Conservation (phyloP, 1,140 invertebrate genomes). For the Lamellibrachia luymesi region DNA sequence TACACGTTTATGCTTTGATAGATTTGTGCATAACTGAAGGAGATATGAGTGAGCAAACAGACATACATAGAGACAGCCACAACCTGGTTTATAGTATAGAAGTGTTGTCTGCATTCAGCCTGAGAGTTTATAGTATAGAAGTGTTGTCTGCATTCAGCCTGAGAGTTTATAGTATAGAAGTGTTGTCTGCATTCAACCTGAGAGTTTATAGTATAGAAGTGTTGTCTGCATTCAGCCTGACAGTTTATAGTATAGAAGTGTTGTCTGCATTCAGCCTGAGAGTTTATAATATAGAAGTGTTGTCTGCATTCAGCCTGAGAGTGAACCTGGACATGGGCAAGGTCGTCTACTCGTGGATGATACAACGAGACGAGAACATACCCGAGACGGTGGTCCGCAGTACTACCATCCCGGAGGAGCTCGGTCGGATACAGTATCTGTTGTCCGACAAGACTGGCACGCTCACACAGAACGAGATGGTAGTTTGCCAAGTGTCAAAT, state of each 20-base stretch:
- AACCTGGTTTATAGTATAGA: neutral
- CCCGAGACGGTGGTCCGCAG: constrained; percentile 94
- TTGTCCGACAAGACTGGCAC: constrained; percentile 98
- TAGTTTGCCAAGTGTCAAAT: constrained; percentile 27
- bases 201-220: constrained; percentile 64
- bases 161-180: constrained; percentile 66
- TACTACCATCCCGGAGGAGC: constrained; percentile 96
- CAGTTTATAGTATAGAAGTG: constrained; percentile 65
- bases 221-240: constrained; percentile 66
- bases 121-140: constrained; percentile 68
- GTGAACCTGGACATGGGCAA: constrained; percentile 99
- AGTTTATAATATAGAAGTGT: constrained; percentile 59
- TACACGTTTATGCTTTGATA: too few relatives aligned
- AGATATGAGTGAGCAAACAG: too few relatives aligned
- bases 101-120: constrained; percentile 54
- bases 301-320: constrained; percentile 69
- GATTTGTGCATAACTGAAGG: too few relatives aligned
- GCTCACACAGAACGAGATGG: constrained; percentile 98
- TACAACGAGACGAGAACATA: constrained; percentile 90
- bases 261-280: constrained; percentile 65
- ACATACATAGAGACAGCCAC: too few relatives aligned
- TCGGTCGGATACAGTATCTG: constrained; percentile 93
- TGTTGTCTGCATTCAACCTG: constrained; percentile 61
- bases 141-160: constrained; percentile 65
- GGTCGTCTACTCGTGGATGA: constrained; percentile 94